Evolutionary conservation across 2,888 invertebrate genomes (phyloP).

Genomic region (Drosophila macrospina): DNA sequence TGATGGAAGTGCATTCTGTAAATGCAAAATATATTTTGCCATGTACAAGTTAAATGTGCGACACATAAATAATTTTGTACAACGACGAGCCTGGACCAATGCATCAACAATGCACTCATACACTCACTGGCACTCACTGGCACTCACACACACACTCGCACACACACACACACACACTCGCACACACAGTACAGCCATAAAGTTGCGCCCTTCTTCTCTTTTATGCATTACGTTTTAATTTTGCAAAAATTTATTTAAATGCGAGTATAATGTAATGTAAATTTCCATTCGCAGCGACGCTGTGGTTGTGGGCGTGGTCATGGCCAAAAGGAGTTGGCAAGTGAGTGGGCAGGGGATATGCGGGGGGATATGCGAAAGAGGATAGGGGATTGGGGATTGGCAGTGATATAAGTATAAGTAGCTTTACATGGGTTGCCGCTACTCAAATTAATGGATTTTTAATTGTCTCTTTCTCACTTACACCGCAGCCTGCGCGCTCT

Average conservation of each 20-base stretch:
- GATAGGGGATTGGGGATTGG: background rate
- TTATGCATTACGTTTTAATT: constrained; percentile 76
- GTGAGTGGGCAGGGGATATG: background rate
- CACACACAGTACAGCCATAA: constrained; percentile 10
- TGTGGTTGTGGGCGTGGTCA: constrained; percentile 25
- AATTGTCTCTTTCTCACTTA: constrained; percentile 82
- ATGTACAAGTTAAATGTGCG: constrained; percentile 79
- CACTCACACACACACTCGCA: constrained; percentile 4
- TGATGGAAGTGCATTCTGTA: constrained; percentile 80
- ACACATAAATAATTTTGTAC: constrained; percentile 76
- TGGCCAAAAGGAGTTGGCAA: constrained; percentile 1
- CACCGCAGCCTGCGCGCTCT: constrained; percentile 41
- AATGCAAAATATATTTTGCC: constrained; percentile 78
- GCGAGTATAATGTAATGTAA: constrained; percentile 78
- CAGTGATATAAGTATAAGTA: constrained; percentile 65
- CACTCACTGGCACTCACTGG: constrained; percentile 10
- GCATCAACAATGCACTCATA: constrained; percentile 65
- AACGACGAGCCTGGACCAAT: constrained; percentile 50
- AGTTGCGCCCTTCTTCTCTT: constrained; percentile 45
- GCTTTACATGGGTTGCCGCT: constrained; percentile 75
- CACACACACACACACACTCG: constrained; percentile 1
- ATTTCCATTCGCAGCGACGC: constrained; percentile 62
- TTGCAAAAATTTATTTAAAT: constrained; percentile 78
- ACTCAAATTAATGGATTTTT: constrained; percentile 83
- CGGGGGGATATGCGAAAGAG: background rate